These are phyloP conservation scores for Halichoerus grypus DNA, from an alignment of 2,113 vertebrate species.

Conservation along the genomic window DNA sequence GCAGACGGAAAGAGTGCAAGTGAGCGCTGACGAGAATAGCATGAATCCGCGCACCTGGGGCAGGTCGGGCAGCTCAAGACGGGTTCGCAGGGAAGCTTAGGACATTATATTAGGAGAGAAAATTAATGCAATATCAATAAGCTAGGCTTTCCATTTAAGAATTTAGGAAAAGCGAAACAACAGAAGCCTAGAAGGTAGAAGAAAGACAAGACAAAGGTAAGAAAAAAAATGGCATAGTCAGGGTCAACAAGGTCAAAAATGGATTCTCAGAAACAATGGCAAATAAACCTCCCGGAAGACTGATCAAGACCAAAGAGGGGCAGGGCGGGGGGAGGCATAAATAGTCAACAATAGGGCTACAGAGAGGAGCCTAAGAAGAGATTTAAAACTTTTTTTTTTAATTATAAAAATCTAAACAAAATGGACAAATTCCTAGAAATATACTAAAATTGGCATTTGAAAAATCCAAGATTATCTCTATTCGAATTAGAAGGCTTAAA, in stretches of 20 bases:
- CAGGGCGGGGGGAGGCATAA: accelerated
- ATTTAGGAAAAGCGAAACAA: background rate
- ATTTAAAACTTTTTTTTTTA: background rate
- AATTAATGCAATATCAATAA: background rate
- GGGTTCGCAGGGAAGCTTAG: no score
- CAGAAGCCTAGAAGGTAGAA: background rate
- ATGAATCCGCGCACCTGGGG: accelerated
- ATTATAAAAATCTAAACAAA: background rate
- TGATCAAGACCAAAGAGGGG: background rate
- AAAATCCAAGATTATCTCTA: background rate
- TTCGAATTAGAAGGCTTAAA: background rate
- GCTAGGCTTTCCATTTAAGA: background rate
- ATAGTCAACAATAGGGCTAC: no score
- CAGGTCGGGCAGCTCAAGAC: background rate
- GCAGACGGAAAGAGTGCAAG: background rate
- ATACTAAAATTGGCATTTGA: background rate
- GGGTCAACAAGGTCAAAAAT: accelerated
- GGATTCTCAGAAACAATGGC: background rate
- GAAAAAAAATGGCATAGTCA: background rate
- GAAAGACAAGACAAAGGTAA: background rate
- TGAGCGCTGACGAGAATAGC: background rate
- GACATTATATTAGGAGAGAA: background rate
- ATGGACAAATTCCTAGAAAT: background rate
- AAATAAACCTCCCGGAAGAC: accelerated
- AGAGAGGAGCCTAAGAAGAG: accelerated